phyloP scores from a whole-genome alignment of 2,888 invertebrate genomes.

The Falcaria lacertinaria region DNA sequence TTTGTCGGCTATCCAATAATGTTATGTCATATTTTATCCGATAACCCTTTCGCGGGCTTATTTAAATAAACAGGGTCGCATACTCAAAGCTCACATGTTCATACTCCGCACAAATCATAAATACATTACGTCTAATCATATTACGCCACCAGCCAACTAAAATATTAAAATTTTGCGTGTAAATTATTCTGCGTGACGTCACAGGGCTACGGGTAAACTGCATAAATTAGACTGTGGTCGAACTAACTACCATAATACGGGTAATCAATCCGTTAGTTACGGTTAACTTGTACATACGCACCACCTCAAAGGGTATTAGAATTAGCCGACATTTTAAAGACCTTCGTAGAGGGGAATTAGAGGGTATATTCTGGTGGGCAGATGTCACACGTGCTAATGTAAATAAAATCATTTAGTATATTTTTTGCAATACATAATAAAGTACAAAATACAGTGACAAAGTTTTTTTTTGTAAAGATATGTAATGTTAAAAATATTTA shows the following conservation, averaged over 20 bases:
- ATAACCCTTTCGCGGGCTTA: too few species aligned
- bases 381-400: too few species aligned
- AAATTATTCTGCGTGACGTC: conserved; percentile 36
- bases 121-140: conserved; percentile 19
- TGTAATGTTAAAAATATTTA: too few species aligned
- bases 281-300: background rate
- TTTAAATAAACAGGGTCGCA: too few species aligned
- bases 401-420: too few species aligned
- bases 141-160: conserved; percentile 18
- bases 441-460: too few species aligned
- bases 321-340: background rate
- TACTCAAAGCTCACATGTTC: too few species aligned
- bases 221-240: conserved; percentile 2
- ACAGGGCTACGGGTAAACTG: conserved; percentile 19
- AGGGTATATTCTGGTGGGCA: background rate
- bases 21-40: too few species aligned
- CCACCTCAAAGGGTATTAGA: background rate
- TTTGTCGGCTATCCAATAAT: too few species aligned
- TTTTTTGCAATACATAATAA: too few species aligned
- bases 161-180: conserved; percentile 38
- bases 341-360: background rate
- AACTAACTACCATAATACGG: conserved; percentile 1
- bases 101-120: conserved; percentile 1
- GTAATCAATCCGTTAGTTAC: conserved; percentile 3
- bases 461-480: too few species aligned